These are phyloP conservation scores for Drosophila flavopinicola DNA, from an alignment of 2,888 invertebrate genomes.

Conservation along the genomic window DNA sequence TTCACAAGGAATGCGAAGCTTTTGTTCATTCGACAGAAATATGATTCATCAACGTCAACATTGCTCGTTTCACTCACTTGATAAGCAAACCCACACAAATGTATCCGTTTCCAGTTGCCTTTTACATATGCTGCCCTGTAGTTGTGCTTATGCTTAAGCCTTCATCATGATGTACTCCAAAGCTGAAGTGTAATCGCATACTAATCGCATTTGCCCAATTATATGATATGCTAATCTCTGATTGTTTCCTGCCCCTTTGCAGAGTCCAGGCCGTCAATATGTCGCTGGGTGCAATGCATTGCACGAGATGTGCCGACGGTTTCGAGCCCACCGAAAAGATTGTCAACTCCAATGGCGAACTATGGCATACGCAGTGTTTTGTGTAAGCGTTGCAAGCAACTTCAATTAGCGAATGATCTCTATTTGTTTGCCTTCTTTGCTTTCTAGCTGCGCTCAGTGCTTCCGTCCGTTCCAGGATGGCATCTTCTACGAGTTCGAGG, in stretches of 20 bases:
- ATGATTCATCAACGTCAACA: slow-evolving; percentile 63
- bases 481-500: slow-evolving; percentile 99
- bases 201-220: slow-evolving; percentile 6
- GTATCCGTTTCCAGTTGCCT: slow-evolving; percentile 45
- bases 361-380: slow-evolving; percentile 99
- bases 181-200: slow-evolving; percentile 77
- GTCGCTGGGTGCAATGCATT: slow-evolving; percentile 96
- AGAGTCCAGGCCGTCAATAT: slow-evolving; percentile 86
- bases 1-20: slow-evolving; percentile 58
- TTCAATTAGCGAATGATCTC: not conserved
- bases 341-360: slow-evolving; percentile 98
- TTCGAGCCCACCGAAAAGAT: slow-evolving; percentile 99
- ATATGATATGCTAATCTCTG: slow-evolving; percentile 12
- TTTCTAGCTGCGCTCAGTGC: slow-evolving; percentile 96
- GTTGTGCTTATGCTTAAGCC: slow-evolving; percentile 30
- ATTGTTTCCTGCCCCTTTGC: slow-evolving; percentile 35
- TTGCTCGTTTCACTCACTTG: slow-evolving; percentile 23
- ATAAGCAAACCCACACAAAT: slow-evolving; percentile 41
- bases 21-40: slow-evolving; percentile 60
- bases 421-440: not conserved
- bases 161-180: slow-evolving; percentile 80
- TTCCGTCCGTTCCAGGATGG: slow-evolving; percentile 99
- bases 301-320: slow-evolving; percentile 97
- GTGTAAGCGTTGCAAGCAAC: slow-evolving; percentile 93
- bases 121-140: slow-evolving; percentile 28